Percentiles rank a stretch among this genome's conserved stretches.
phyloP scores from a whole-genome alignment of 1,140 invertebrate species.

The Drosophila teissieri region DNA sequence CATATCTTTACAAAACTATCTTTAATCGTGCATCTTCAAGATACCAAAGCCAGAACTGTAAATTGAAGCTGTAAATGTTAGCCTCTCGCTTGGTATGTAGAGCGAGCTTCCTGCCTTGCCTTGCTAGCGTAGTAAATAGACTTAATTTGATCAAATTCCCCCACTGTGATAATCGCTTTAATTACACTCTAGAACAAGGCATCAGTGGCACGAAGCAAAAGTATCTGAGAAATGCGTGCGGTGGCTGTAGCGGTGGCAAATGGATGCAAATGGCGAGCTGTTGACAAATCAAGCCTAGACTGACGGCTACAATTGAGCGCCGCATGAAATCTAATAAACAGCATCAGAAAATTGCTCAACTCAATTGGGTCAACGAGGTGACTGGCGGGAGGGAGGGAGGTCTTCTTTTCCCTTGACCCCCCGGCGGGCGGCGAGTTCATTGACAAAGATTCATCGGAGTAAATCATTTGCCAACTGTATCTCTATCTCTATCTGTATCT shows the following conservation, averaged over 20 bases:
- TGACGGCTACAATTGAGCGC: conserved; percentile 58
- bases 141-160: conserved; percentile 64
- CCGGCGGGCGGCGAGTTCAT: conserved; percentile 10
- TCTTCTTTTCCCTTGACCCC: conserved; percentile 11
- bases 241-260: conserved; percentile 11
- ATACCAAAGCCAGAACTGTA: not conserved
- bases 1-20: too few species aligned
- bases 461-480: conserved; percentile 1
- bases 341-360: conserved; percentile 70
- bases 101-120: conserved; percentile 55
- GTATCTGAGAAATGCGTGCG: conserved; percentile 43
- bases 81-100: conserved; percentile 40
- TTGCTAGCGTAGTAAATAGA: conserved; percentile 40
- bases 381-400: conserved; percentile 1
- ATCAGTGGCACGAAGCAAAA: conserved; percentile 22
- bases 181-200: conserved; percentile 70
- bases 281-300: conserved; percentile 60
- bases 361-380: conserved; percentile 69
- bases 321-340: conserved; percentile 73
- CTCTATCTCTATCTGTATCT: not conserved
- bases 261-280: conserved; percentile 40
- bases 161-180: conserved; percentile 62
- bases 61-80: not conserved
- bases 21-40: not conserved
- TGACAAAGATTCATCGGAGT: conserved; percentile 37